These are phyloP conservation scores for Oncorhynchus mykiss DNA, from an alignment of 2,113 vertebrate genomes.

Conservation along the genomic window DNA sequence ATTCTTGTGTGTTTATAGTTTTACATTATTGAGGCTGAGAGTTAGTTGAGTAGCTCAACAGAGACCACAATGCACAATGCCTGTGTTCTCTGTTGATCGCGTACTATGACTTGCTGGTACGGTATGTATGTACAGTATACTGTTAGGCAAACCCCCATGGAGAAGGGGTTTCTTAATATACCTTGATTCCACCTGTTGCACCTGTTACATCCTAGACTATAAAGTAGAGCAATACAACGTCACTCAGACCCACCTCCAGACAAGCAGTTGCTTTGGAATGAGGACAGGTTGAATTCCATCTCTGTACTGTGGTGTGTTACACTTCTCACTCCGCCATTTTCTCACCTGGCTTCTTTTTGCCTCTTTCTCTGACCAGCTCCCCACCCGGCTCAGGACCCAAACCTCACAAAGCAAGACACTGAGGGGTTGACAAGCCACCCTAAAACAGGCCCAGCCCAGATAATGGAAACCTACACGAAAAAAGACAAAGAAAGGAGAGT, in stretches of 20 bases:
- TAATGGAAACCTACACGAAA: constrained; percentile 53
- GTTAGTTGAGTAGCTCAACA: background rate
- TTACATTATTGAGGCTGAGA: background rate
- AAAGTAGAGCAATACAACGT: background rate
- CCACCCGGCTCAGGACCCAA: constrained; percentile 37
- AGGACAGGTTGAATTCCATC: constrained; percentile 24
- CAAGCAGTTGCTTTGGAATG: background rate
- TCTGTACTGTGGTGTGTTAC: background rate
- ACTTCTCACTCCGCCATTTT: background rate
- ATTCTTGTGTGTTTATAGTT: background rate
- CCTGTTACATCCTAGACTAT: no score
- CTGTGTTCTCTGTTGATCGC: background rate
- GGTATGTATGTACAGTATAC: no score
- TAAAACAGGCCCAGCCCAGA: constrained; percentile 37
- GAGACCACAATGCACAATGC: background rate
- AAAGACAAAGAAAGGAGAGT: constrained; percentile 39
- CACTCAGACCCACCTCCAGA: background rate
- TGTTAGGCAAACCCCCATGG: no score
- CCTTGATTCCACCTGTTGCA: no score
- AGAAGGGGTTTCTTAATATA: no score
- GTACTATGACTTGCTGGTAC: no score
- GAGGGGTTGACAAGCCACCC: constrained; percentile 62
- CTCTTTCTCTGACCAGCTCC: constrained; percentile 47
- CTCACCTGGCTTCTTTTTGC: background rate
- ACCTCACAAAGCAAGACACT: constrained; percentile 45